A percentile compares a stretch with the other conserved stretches of the same genome.
Evolutionary conservation across 2,113 vertebrate species (phyloP).

Genomic region (Gyps fulvus): DNA sequence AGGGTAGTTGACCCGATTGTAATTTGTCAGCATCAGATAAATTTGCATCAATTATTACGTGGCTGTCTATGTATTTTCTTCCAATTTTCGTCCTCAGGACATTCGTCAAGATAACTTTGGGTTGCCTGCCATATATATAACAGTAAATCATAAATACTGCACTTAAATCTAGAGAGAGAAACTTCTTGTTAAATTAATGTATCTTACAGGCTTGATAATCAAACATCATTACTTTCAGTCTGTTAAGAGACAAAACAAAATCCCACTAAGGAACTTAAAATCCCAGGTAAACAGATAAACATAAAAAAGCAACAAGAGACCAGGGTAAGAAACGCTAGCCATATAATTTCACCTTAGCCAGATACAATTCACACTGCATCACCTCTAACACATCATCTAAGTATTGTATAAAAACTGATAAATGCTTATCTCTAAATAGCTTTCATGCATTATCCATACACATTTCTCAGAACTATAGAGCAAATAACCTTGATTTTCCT

Average conservation of each 20-base stretch:
- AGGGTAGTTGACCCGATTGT: constrained; percentile 65
- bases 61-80: constrained; percentile 76
- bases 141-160: constrained; percentile 65
- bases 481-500: constrained; percentile 1
- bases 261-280: background rate
- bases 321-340: background rate
- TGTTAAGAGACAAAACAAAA: background rate
- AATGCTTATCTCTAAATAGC: background rate
- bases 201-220: background rate
- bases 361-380: background rate
- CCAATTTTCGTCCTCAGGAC: constrained; percentile 77
- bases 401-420: background rate
- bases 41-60: constrained; percentile 73
- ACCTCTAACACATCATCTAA: background rate
- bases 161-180: constrained; percentile 51
- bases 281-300: background rate
- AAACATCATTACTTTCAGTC: background rate
- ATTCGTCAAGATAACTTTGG: constrained; percentile 81
- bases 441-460: background rate
- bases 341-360: background rate
- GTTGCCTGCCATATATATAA: constrained; percentile 76
- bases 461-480: background rate
- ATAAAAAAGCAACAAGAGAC: background rate
- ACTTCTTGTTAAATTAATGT: background rate
- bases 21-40: constrained; percentile 73